Evolutionary conservation across 2,113 vertebrate species (phyloP).

Genomic region (Neotragus moschatus): DNA sequence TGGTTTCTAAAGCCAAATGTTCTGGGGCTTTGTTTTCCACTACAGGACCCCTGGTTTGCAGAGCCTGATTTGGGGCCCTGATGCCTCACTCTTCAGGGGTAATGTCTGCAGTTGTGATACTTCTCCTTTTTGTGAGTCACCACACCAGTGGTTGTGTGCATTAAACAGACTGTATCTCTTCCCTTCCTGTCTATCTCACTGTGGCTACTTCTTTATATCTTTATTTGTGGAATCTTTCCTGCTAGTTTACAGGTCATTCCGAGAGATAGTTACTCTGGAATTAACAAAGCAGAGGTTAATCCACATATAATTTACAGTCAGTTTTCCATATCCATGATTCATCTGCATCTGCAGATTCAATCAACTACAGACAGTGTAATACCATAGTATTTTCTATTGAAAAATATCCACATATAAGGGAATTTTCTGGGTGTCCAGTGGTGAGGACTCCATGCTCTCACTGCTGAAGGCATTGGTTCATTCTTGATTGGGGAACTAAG

Average conservation of each 20-base stretch:
- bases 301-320: not conserved
- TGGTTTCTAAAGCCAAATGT: not conserved
- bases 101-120: not conserved
- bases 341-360: not conserved
- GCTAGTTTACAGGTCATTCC: not conserved
- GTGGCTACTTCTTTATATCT: not conserved
- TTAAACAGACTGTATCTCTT: not conserved
- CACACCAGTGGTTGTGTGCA: not conserved
- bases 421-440: not conserved
- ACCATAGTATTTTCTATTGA: not conserved
- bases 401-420: not conserved
- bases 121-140: not conserved
- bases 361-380: not conserved
- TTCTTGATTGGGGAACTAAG: not conserved
- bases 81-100: not conserved
- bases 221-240: not conserved
- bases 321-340: not conserved
- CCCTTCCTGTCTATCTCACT: not conserved
- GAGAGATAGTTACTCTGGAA: not conserved
- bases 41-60: not conserved
- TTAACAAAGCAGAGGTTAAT: not conserved
- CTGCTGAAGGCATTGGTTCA: not conserved
- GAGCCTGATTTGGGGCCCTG: not conserved
- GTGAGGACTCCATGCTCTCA: not conserved
- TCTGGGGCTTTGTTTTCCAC: not conserved